Base-by-base conservation (phyloP, 1,140 invertebrate species). In the Macrotrachela quadricornifera region DNA sequence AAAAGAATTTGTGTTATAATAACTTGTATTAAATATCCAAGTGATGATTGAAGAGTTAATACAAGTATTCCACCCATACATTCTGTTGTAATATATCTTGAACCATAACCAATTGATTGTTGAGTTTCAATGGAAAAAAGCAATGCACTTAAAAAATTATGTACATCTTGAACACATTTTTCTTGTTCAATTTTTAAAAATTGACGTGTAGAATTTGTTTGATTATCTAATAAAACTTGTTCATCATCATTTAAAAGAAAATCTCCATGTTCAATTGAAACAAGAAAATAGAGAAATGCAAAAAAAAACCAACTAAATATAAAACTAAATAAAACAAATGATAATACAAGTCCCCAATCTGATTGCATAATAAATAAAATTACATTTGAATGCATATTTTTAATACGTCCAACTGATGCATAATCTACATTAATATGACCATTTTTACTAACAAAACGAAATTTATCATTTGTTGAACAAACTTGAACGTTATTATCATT, bases 31-130 rank as follows among this genome's bases (percentile, higher is more conserved):
- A 54, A 54, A 21, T 49, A 42, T 11, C 53, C 53, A 43, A 54
- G 44, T n/a, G 39, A 49, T 17, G 47, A 48, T 44, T 54, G 53
- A 10, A 54, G 9, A 21, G 42, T 48, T 12, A 54, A 16, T 1
- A 50, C 17, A 17, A 49, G 41, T 18, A 54, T 49, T 17, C 40
- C 53, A 18, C n/a, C 30, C 38, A 30, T 44, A 49, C 53, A 54
- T 21, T 54, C 40, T 50, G 43, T 44, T n/a, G 46, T 54, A 17
- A 54, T 54, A 17, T 54, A 54, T 15, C 53, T 15, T 3, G 43
- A 42, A n/a, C 53, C 53, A 36, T 55, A 55, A 17, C 54, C 54
- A n/a, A 55, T 55, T 10, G 54, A 50, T 37, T 50, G 48, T 41
- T 55, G 54, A 10, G 54, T 55, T 15, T 55, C 54, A 11, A 55